phyloP scores from a whole-genome alignment of 2,888 invertebrate species.

The Euzophera pinguis region DNA sequence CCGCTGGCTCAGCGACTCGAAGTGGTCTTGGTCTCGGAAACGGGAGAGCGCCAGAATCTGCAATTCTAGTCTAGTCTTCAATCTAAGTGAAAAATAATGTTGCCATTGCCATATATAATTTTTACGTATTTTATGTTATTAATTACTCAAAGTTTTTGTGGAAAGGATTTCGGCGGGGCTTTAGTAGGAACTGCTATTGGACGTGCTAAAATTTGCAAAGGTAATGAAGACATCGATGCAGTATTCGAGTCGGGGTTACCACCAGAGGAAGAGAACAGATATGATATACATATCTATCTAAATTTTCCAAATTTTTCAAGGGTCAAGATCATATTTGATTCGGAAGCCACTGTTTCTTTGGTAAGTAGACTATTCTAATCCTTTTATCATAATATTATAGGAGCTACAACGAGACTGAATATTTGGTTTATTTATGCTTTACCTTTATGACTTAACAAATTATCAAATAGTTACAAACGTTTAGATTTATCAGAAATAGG shows the following conservation, averaged over 20 bases:
- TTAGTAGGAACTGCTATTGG: not conserved
- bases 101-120: not conserved
- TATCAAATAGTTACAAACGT: no score
- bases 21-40: no score
- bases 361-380: not conserved
- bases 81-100: no score
- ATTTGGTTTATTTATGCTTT: no score
- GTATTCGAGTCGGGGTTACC: not conserved
- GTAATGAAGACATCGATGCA: conserved; percentile 4
- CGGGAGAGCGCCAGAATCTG: no score
- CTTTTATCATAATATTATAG: not conserved
- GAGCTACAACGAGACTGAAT: no score
- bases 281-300: not conserved
- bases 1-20: no score
- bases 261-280: conserved; percentile 10
- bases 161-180: not conserved
- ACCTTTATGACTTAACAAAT: no score
- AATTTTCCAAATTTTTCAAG: conserved; percentile 2
- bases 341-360: conserved; percentile 11
- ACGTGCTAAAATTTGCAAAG: not conserved
- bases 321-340: conserved; percentile 1
- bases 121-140: not conserved
- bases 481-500: no score
- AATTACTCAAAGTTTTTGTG: not conserved
- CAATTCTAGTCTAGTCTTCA: no score